These are phyloP conservation scores for Anthopleura xanthogrammica DNA, from an alignment of 92 coral and sea anemone genomes.

Conservation along the genomic window DNA sequence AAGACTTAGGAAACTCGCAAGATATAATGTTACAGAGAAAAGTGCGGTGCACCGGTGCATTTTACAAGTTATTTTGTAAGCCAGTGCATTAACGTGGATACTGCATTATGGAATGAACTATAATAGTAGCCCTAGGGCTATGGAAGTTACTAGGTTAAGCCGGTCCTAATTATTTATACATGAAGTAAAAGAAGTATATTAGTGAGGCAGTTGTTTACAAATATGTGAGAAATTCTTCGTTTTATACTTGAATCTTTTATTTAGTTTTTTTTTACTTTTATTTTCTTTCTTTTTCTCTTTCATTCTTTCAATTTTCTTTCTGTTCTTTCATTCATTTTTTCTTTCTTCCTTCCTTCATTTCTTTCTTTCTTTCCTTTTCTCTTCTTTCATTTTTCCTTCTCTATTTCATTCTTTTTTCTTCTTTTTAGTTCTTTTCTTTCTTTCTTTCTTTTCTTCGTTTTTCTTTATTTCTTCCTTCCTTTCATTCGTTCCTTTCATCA, in stretches of 20 bases:
- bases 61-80: not conserved
- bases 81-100: slow-evolving; percentile 2
- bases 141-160: not conserved
- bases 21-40: not conserved
- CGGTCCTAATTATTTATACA: not conserved
- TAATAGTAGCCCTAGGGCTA: not conserved
- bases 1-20: not conserved
- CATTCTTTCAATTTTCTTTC: not conserved
- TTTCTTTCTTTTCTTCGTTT: not conserved
- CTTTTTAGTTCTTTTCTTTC: not conserved
- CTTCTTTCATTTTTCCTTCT: not conserved
- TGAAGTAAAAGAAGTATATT: too few species aligned
- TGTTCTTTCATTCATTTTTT: too few species aligned
- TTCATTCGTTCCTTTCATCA: not conserved
- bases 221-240: not conserved
- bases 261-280: not conserved
- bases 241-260: not conserved
- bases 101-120: not conserved
- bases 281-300: not conserved
- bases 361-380: not conserved
- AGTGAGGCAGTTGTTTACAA: too few species aligned
- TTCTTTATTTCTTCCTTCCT: too few species aligned
- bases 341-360: not conserved
- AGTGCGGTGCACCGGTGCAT: not conserved
- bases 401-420: not conserved